These are phyloP conservation scores for Meloidogyne hapla DNA, from an alignment of 1,140 invertebrate species.

Conservation along the genomic window DNA sequence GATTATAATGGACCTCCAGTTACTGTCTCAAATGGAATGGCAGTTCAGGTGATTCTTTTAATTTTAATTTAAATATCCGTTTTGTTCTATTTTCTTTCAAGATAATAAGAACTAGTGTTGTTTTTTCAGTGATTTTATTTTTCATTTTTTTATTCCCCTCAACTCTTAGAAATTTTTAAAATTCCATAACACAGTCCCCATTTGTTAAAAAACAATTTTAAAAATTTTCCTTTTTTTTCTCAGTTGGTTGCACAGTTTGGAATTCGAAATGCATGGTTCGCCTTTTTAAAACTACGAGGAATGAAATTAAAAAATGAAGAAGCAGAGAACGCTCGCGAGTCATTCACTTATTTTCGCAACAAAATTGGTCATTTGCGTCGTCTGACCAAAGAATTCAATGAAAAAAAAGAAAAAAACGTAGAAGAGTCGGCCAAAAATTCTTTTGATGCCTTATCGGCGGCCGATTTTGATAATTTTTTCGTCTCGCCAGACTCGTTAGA, in stretches of 20 bases:
- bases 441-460: neutral
- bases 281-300: slow-evolving; percentile 43
- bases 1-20: slow-evolving; percentile 42
- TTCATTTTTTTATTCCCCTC: too few species aligned
- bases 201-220: too few species aligned
- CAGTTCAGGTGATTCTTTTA: slow-evolving; percentile 13
- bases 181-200: too few species aligned
- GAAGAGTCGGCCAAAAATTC: neutral
- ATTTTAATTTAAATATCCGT: too few species aligned
- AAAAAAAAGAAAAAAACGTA: slow-evolving; percentile 13
- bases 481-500: slow-evolving; percentile 22
- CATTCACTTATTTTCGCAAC: slow-evolving; percentile 35
- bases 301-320: slow-evolving; percentile 43
- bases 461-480: slow-evolving; percentile 23
- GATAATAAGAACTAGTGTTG: too few species aligned
- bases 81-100: too few species aligned
- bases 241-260: slow-evolving; percentile 41
- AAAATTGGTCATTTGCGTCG: slow-evolving; percentile 37
- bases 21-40: slow-evolving; percentile 36
- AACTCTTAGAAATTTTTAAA: too few species aligned
- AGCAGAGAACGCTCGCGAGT: slow-evolving; percentile 20
- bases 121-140: too few species aligned
- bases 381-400: slow-evolving; percentile 9
- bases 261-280: slow-evolving; percentile 41
- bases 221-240: neutral